Evolutionary conservation across 1,140 invertebrate species (phyloP).

Genomic region (Hylyphantes graminicola): DNA sequence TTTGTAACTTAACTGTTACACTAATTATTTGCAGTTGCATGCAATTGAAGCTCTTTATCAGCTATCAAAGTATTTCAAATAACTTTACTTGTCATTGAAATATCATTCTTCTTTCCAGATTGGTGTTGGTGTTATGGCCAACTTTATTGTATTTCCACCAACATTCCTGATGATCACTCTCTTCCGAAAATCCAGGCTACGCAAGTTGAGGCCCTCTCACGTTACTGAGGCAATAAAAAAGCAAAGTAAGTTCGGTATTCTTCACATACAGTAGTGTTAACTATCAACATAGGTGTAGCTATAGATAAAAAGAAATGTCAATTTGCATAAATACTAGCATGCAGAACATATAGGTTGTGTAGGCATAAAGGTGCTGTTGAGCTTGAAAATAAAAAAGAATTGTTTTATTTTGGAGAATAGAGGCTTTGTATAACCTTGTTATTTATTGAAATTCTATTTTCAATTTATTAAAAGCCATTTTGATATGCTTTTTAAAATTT

Average conservation of each 20-base stretch:
- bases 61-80: neutral
- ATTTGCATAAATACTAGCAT: too few species aligned
- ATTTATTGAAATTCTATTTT: too few species aligned
- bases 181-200: constrained; percentile 69
- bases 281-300: too few species aligned
- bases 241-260: constrained; percentile 51
- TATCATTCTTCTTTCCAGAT: constrained; percentile 61
- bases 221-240: constrained; percentile 66
- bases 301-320: too few species aligned
- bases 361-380: too few species aligned
- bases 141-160: constrained; percentile 71
- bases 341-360: too few species aligned
- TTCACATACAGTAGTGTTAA: too few species aligned
- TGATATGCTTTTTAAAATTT: too few species aligned
- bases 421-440: too few species aligned
- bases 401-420: too few species aligned
- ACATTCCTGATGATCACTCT: constrained; percentile 71
- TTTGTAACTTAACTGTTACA: neutral
- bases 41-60: neutral
- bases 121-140: constrained; percentile 67
- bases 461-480: too few species aligned
- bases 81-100: neutral
- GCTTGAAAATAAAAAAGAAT: too few species aligned
- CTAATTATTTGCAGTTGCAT: neutral
- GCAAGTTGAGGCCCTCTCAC: constrained; percentile 67